Evolutionary conservation across 1,140 invertebrate genomes (phyloP).

Genomic region (Eupristina koningsbergeri): DNA sequence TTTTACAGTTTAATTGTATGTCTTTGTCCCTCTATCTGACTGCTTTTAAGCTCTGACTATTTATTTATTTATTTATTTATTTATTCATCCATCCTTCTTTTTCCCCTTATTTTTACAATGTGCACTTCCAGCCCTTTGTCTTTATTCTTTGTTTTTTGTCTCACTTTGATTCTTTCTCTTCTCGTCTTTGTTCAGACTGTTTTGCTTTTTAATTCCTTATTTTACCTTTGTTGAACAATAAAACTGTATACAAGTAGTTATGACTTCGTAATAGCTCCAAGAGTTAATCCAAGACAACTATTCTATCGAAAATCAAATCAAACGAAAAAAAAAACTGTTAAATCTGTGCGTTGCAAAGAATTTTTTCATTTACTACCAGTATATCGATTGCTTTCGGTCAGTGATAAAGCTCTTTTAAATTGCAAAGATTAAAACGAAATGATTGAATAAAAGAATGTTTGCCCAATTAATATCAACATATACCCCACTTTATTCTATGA

Average conservation of each 20-base stretch:
- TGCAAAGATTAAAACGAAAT: not conserved
- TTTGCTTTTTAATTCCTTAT: not conserved
- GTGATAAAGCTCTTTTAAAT: not conserved
- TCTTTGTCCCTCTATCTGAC: constrained; percentile 6
- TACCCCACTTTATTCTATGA: not conserved
- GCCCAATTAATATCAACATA: not conserved
- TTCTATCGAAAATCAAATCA: not conserved
- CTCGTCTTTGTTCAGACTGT: constrained; percentile 1
- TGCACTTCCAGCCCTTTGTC: not conserved
- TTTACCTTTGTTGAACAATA: constrained; percentile 18
- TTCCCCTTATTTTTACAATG: constrained; percentile 52
- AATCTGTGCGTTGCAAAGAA: not conserved
- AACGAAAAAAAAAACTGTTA: not conserved
- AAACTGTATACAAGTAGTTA: not conserved
- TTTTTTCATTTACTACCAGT: not conserved
- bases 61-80: no score
- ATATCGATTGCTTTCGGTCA: not conserved
- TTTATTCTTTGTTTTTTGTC: constrained; percentile 15
- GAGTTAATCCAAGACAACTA: constrained; percentile 1
- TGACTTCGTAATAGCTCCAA: not conserved
- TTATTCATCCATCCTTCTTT: no score
- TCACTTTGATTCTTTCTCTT: constrained; percentile 11
- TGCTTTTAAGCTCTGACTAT: constrained; percentile 29
- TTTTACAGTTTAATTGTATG: constrained; percentile 31
- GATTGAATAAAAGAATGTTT: not conserved